phyloP scores from a whole-genome alignment of 2,888 invertebrate genomes.

The Trissolcus japonicus region DNA sequence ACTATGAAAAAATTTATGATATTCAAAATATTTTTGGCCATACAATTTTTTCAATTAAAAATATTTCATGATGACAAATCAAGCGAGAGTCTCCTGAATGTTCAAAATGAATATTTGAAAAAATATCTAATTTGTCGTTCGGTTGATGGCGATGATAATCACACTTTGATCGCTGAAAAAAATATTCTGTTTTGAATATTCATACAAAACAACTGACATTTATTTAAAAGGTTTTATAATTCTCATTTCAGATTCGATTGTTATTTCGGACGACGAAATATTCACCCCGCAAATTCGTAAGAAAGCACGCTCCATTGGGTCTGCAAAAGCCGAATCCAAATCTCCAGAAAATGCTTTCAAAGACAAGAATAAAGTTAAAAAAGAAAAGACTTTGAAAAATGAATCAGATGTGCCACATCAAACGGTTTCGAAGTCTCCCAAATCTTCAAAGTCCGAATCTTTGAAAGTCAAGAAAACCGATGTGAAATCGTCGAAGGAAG shows the following conservation, averaged over 20 bases:
- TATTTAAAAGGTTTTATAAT: not conserved
- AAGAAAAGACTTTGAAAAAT: conserved; percentile 5
- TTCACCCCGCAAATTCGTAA: conserved; percentile 13
- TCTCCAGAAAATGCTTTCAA: not conserved
- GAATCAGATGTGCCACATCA: not conserved
- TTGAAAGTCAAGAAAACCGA: not conserved
- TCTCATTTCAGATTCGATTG: conserved; percentile 1
- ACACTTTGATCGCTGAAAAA: conserved; percentile 49
- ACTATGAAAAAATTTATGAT: too few species aligned
- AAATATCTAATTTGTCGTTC: conserved; percentile 4
- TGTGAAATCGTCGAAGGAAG: not conserved
- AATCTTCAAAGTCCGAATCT: not conserved
- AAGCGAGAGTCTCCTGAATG: conserved; percentile 35
- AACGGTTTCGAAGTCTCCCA: not conserved
- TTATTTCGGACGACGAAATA: conserved; percentile 8
- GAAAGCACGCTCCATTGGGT: not conserved
- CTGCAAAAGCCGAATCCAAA: not conserved
- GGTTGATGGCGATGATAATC: conserved; percentile 45
- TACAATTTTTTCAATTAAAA: not conserved
- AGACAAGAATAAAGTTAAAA: conserved; percentile 15
- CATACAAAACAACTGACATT: not conserved
- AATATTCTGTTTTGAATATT: not conserved
- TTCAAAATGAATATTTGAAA: conserved; percentile 4
- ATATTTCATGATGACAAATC: conserved; percentile 27
- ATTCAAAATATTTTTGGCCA: too few species aligned